phyloP scores from a whole-genome alignment of 2,888 invertebrate genomes.

The Endomychus coccineus region DNA sequence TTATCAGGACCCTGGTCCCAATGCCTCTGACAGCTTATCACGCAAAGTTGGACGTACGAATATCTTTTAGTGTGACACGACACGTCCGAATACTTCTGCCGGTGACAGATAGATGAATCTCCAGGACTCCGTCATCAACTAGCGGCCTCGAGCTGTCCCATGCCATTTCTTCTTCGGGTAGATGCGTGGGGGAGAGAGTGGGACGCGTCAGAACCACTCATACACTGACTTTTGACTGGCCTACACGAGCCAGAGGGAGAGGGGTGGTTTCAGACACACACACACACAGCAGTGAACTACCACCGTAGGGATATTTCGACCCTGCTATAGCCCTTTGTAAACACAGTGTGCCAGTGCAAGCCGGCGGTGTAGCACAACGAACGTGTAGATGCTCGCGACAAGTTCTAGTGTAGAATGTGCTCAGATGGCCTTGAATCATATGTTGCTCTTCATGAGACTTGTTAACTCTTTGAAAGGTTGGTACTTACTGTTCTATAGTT shows the following conservation, averaged over 20 bases:
- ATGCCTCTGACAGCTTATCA: slow-evolving; percentile 9
- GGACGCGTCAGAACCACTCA: slow-evolving; percentile 32
- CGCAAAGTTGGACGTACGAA: no score
- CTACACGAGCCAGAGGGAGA: slow-evolving; percentile 21
- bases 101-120: slow-evolving; percentile 31
- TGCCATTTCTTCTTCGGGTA: slow-evolving; percentile 13
- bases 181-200: slow-evolving; percentile 25
- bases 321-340: slow-evolving; percentile 26
- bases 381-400: no score
- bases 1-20: no score
- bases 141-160: slow-evolving; percentile 11
- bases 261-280: no score
- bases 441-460: no score
- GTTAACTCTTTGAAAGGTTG: no score
- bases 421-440: background rate
- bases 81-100: slow-evolving; percentile 27
- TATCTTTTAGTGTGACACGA: slow-evolving; percentile 19
- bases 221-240: slow-evolving; percentile 35
- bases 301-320: slow-evolving; percentile 23
- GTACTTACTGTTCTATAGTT: no score
- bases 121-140: slow-evolving; percentile 24
- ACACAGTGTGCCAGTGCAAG: slow-evolving; percentile 29
- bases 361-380: no score
- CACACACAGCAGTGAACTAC: slow-evolving; percentile 18
- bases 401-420: background rate